A percentile compares a stretch with the other conserved stretches of the same genome.
Conservation (phyloP, 1,140 invertebrate species). For the Colletes gigas region DNA sequence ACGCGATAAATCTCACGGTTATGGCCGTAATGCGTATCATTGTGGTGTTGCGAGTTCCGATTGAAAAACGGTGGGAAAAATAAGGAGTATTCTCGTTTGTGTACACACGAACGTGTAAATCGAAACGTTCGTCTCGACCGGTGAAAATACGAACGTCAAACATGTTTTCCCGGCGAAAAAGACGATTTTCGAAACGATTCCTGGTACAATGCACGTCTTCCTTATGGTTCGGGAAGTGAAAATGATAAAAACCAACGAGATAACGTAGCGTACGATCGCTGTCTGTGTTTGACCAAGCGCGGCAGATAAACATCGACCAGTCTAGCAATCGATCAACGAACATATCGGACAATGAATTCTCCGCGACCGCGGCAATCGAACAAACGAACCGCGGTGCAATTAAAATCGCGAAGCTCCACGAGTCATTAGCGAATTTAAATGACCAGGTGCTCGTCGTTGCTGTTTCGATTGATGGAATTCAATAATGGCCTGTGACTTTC, state of each 20-base stretch:
- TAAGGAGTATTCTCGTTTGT: not conserved
- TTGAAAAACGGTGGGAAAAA: too few relatives aligned
- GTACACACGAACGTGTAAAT: too few relatives aligned
- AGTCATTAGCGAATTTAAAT: constrained; percentile 44
- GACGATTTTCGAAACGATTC: too few relatives aligned
- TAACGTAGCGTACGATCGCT: not conserved
- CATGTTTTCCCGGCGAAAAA: too few relatives aligned
- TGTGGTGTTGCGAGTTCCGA: not conserved
- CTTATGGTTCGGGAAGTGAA: not conserved
- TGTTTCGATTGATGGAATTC: not conserved
- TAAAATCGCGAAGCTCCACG: constrained; percentile 35
- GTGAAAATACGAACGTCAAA: too few relatives aligned
- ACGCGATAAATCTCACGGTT: constrained; percentile 22
- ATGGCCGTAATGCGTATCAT: not conserved
- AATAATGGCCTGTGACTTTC: not conserved
- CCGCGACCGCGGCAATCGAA: constrained; percentile 20
- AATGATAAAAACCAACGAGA: not conserved
- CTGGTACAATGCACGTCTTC: too few relatives aligned
- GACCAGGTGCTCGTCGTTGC: not conserved
- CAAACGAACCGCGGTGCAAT: constrained; percentile 33
- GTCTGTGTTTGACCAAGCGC: not conserved
- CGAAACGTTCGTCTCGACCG: too few relatives aligned
- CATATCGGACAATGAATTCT: not conserved
- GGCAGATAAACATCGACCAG: not conserved
- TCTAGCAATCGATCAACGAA: not conserved